A percentile compares a stretch with the other conserved stretches of the same genome.
phyloP scores from a whole-genome alignment of 2,797 vertebrate species.

The Enoplosus armatus region DNA sequence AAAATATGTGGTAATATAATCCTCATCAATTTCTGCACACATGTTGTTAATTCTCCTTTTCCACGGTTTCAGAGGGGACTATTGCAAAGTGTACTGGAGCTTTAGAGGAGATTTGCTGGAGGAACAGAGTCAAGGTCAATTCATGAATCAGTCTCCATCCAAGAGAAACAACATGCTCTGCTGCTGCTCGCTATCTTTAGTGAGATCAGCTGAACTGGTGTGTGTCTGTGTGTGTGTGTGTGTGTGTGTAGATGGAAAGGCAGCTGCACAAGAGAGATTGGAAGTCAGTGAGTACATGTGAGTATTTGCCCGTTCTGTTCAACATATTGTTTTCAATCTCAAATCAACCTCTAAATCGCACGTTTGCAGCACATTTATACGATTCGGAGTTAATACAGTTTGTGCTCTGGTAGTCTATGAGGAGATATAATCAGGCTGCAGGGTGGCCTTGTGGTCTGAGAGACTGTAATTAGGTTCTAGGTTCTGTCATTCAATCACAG shows the following conservation, averaged over 20 bases:
- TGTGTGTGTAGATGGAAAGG: slow-evolving; percentile 6
- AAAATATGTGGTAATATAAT: background rate
- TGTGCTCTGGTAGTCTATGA: slow-evolving; percentile 5
- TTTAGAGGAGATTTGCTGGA: slow-evolving; percentile 53
- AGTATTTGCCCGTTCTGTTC: slow-evolving; percentile 26
- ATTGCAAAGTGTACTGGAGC: slow-evolving; percentile 28
- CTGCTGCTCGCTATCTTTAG: slow-evolving; percentile 64
- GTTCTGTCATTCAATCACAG: slow-evolving; percentile 14
- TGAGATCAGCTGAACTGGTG: slow-evolving; percentile 59
- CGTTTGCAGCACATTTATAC: slow-evolving; percentile 8
- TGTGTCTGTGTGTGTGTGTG: slow-evolving; percentile 8
- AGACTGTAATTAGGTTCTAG: slow-evolving; percentile 40
- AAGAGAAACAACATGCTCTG: slow-evolving; percentile 66
- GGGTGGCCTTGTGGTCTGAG: slow-evolving; percentile 30
- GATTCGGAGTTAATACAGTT: slow-evolving; percentile 3
- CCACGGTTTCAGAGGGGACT: background rate
- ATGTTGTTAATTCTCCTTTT: slow-evolving; percentile 37
- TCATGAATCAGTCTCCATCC: slow-evolving; percentile 69
- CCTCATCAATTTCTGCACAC: background rate
- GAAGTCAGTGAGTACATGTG: background rate
- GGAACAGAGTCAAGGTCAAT: slow-evolving; percentile 71
- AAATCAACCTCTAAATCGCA: slow-evolving; percentile 16
- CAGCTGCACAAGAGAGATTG: slow-evolving; percentile 24
- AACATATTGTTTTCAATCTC: slow-evolving; percentile 15
- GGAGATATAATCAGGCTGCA: background rate